Evolutionary conservation across 2,797 vertebrate genomes (phyloP).

Genomic region (Lacerta bilineata): DNA sequence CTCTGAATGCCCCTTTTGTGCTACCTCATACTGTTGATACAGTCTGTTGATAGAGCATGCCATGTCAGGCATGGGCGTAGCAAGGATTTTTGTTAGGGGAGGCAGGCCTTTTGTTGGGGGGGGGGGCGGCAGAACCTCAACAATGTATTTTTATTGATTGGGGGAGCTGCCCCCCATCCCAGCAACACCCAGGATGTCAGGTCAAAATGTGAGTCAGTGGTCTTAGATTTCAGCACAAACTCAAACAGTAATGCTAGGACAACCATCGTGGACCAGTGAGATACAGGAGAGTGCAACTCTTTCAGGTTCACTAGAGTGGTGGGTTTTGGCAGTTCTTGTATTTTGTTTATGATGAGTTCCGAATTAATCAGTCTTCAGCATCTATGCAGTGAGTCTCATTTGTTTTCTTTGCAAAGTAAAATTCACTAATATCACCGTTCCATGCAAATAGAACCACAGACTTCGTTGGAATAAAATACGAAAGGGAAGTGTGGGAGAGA

Average conservation of each 20-base stretch:
- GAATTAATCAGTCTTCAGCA: not conserved
- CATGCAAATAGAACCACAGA: not conserved
- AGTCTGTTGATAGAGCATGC: accelerated
- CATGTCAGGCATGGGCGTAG: too few relatives aligned
- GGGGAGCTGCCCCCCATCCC: too few relatives aligned
- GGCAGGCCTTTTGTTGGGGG: too few relatives aligned
- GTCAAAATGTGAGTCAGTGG: not conserved
- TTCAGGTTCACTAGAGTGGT: not conserved
- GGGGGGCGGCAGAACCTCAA: too few relatives aligned
- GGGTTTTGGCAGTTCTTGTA: too few relatives aligned
- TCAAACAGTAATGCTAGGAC: too few relatives aligned
- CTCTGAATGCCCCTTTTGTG: accelerated
- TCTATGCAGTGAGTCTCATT: too few relatives aligned
- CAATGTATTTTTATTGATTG: too few relatives aligned
- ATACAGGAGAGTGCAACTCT: not conserved
- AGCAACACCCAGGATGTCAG: too few relatives aligned
- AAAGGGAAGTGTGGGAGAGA: not conserved
- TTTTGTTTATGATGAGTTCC: too few relatives aligned
- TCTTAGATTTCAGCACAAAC: not conserved
- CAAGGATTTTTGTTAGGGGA: too few relatives aligned
- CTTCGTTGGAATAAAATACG: conserved; percentile 2
- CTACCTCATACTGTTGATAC: not conserved
- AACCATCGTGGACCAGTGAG: not conserved
- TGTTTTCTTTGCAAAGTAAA: not conserved
- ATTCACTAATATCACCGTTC: not conserved